phyloP scores from a whole-genome alignment of 2,797 vertebrate genomes.

The Lutjanus argentimaculatus region DNA sequence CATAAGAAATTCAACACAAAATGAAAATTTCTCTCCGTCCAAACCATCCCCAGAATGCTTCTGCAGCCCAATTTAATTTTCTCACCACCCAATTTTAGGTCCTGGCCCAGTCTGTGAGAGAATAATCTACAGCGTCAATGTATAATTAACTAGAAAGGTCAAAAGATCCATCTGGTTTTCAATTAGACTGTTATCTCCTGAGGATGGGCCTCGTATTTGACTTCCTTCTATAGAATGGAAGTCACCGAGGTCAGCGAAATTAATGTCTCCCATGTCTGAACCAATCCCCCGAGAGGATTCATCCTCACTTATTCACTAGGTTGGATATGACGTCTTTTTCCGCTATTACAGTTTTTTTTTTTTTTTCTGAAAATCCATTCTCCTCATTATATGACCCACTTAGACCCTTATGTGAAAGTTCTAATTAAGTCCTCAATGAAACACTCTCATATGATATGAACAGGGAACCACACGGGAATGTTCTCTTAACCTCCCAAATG shows the following conservation, averaged over 20 bases:
- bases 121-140: conserved; percentile 59
- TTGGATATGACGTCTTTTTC: conserved; percentile 45
- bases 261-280: conserved; percentile 64
- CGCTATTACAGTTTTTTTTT: conserved; percentile 12
- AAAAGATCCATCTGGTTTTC: conserved; percentile 70
- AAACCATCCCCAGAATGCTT: conserved; percentile 32
- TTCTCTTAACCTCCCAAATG: no score
- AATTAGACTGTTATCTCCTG: conserved; percentile 69
- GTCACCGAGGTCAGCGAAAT: conserved; percentile 57
- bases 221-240: conserved; percentile 53
- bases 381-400: no score
- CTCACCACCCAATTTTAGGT: conserved; percentile 31
- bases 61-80: conserved; percentile 48
- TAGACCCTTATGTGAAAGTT: no score
- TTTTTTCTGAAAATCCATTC: neutral
- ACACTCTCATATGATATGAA: no score
- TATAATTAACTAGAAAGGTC: conserved; percentile 74
- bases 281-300: conserved; percentile 32
- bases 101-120: conserved; percentile 30
- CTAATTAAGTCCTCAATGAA: no score
- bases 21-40: conserved; percentile 36
- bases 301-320: conserved; percentile 26
- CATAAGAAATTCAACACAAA: conserved; percentile 30
- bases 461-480: no score
- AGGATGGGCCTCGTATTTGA: conserved; percentile 39